Evolutionary conservation across 2,888 invertebrate species (phyloP).

Genomic region (Thera britannica): DNA sequence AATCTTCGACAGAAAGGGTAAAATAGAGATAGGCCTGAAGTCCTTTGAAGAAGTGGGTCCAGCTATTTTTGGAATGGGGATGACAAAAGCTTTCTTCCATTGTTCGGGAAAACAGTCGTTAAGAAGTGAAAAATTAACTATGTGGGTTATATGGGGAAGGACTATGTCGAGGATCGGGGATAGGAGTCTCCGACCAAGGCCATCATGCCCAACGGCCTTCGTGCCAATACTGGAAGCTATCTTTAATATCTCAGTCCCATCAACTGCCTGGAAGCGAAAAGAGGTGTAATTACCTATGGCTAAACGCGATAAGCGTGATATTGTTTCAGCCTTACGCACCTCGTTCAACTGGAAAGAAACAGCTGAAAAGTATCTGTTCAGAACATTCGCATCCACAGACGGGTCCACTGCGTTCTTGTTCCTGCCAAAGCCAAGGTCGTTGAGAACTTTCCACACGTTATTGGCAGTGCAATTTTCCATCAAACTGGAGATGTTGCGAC

Average conservation of each 20-base stretch:
- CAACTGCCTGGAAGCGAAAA: background rate
- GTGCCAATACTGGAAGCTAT: background rate
- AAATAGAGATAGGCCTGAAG: background rate
- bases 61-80: conserved; percentile 3
- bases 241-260: background rate
- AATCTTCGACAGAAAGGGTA: background rate
- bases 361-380: background rate
- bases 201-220: conserved; percentile 1
- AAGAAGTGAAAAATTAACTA: background rate
- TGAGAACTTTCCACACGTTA: background rate
- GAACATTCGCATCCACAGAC: background rate
- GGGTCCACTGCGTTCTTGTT: background rate
- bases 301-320: background rate
- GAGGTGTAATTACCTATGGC: background rate
- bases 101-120: background rate
- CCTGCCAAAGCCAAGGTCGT: background rate
- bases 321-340: background rate
- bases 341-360: background rate
- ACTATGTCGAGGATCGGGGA: background rate
- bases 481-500: background rate
- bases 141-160: background rate
- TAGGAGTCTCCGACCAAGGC: background rate
- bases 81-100: conserved; percentile 8
- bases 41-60: background rate
- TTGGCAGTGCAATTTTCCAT: background rate